phyloP scores from a whole-genome alignment of 2,888 invertebrate species.

The Standfussiana lucernea region DNA sequence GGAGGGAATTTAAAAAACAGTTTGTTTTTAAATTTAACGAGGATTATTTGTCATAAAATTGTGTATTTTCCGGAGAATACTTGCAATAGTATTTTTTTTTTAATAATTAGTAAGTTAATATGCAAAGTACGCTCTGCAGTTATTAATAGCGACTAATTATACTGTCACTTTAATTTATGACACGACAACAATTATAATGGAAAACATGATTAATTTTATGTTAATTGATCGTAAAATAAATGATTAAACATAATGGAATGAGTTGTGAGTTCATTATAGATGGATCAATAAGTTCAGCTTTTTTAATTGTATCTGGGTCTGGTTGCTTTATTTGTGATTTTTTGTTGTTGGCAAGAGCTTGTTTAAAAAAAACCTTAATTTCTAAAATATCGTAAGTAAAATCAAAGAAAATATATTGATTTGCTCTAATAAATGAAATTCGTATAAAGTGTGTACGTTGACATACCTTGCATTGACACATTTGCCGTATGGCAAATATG shows the following conservation, averaged over 20 bases:
- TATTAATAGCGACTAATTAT: conserved; percentile 36
- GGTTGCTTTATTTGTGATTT: not conserved
- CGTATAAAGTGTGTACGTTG: not conserved
- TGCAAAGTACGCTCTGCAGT: conserved; percentile 13
- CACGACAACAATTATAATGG: conserved; percentile 26
- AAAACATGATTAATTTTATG: conserved; percentile 47
- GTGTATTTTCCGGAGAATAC: not conserved
- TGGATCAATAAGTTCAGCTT: conserved; percentile 7
- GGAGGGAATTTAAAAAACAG: conserved; percentile 4
- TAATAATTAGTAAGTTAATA: not conserved
- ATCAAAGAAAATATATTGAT: not conserved
- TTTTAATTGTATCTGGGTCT: not conserved
- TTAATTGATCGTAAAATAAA: conserved; percentile 46
- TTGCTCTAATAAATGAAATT: not conserved
- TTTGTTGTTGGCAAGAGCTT: not conserved
- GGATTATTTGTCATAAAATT: conserved; percentile 3
- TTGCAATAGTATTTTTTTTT: not conserved
- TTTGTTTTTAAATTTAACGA: not conserved
- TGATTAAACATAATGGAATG: conserved; percentile 25
- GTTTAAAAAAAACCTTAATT: not conserved
- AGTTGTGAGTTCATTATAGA: conserved; percentile 17
- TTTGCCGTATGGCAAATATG: too few relatives aligned
- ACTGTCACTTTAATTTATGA: conserved; percentile 53
- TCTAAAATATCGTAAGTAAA: not conserved
- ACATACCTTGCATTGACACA: not conserved